Evolutionary conservation across 2,113 vertebrate species (phyloP).

Genomic region (Oncorhynchus gorbuscha): DNA sequence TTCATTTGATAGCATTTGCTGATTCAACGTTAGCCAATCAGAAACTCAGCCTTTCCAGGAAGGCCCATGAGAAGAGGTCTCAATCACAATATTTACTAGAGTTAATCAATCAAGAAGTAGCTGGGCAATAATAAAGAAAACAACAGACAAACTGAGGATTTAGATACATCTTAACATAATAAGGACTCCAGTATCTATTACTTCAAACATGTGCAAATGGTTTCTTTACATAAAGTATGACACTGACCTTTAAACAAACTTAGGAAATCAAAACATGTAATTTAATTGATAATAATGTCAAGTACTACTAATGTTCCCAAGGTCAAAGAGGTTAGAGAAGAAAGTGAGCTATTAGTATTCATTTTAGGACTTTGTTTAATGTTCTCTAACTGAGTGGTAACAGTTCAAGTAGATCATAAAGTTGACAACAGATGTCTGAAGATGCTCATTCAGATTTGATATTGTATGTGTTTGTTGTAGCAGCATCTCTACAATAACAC

Average conservation of each 20-base stretch:
- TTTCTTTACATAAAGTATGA: neutral
- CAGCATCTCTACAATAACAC: neutral
- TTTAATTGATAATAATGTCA: constrained; percentile 7
- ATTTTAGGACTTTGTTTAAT: neutral
- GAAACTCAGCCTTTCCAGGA: neutral
- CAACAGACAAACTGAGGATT: neutral
- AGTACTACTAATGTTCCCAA: neutral
- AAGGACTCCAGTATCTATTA: neutral
- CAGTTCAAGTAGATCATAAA: constrained; percentile 3
- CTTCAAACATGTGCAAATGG: neutral
- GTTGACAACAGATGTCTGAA: neutral
- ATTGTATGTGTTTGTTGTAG: neutral
- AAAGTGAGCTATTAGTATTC: constrained; percentile 16
- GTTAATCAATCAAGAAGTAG: neutral
- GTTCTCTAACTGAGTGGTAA: neutral
- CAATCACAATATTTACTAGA: neutral
- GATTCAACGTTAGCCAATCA: neutral
- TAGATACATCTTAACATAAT: neutral
- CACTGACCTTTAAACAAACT: constrained; percentile 8
- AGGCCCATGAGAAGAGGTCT: neutral
- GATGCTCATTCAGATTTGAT: neutral
- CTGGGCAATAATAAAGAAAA: neutral
- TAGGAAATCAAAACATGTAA: neutral
- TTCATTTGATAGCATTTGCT: neutral
- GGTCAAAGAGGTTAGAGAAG: neutral